Conservation (phyloP, 2,888 invertebrate species). For the Ophioninae sp. region DNA sequence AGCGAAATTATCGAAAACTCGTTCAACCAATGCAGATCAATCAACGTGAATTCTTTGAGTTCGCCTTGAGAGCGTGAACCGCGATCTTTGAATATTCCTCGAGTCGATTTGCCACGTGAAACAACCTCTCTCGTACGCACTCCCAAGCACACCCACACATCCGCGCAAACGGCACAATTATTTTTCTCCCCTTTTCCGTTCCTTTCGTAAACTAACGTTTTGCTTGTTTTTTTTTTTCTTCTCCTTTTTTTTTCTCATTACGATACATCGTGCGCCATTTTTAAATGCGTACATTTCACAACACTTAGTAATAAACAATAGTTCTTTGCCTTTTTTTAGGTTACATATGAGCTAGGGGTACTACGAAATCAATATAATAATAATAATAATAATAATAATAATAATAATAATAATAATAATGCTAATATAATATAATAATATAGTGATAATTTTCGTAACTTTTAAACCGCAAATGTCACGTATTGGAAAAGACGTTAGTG, state of each 20-base stretch:
- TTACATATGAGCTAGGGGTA: slow-evolving; percentile 56
- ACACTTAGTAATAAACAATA: slow-evolving; percentile 67
- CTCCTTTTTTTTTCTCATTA: no score
- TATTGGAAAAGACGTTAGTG: no score
- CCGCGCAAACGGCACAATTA: slow-evolving; percentile 4
- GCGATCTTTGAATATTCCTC: slow-evolving; percentile 40
- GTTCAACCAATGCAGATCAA: slow-evolving; percentile 29
- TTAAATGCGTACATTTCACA: slow-evolving; percentile 64
- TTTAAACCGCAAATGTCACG: no score
- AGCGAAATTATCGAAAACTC: slow-evolving; percentile 20
- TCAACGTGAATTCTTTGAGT: slow-evolving; percentile 9
- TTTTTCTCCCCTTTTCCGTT: neutral
- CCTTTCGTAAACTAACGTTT: slow-evolving; percentile 26
- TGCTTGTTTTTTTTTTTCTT: no score
- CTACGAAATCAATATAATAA: slow-evolving; percentile 29
- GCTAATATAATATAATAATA: no score
- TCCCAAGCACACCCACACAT: neutral
- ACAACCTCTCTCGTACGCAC: no score
- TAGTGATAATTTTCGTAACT: no score
- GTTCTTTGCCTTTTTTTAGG: slow-evolving; percentile 63
- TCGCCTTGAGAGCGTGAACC: no score
- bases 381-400: slow-evolving; percentile 35
- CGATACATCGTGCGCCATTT: slow-evolving; percentile 63
- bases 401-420: slow-evolving; percentile 43
- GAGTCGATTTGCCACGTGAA: neutral